Percentiles rank a stretch among this genome's conserved stretches.
Evolutionary conservation across 2,797 vertebrate species (phyloP).

Genomic region (Catharus ustulatus): DNA sequence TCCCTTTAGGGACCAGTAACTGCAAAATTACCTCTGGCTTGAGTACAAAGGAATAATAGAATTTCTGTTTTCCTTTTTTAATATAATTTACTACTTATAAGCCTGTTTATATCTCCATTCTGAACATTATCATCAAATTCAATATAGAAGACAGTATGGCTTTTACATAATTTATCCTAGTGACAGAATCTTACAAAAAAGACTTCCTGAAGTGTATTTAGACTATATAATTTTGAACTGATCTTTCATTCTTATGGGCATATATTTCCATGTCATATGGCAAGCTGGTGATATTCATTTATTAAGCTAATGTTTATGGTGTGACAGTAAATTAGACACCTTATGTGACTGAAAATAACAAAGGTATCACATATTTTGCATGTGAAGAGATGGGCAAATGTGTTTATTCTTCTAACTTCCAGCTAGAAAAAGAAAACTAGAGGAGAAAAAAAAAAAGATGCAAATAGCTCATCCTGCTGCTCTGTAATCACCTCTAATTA

Average conservation of each 20-base stretch:
- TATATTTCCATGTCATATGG: not conserved
- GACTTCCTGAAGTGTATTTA: not conserved
- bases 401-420: not conserved
- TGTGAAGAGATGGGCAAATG: not conserved
- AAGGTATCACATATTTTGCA: not conserved
- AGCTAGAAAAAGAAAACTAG: not conserved
- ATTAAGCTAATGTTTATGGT: not conserved
- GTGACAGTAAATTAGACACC: not conserved
- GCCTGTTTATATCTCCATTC: not conserved
- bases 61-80: not conserved
- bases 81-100: not conserved
- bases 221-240: not conserved
- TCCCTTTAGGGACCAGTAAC: not conserved
- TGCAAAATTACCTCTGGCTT: conserved; percentile 61
- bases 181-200: not conserved
- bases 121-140: not conserved
- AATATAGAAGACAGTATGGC: not conserved
- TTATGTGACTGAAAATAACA: not conserved
- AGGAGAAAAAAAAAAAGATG: not conserved
- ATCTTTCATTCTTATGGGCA: not conserved
- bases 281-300: not conserved
- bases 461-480: not conserved
- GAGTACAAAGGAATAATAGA: conserved; percentile 51
- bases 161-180: not conserved
- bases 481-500: not conserved